Evolutionary conservation across 1,140 invertebrate genomes (phyloP).

Genomic region (Popillia japonica): DNA sequence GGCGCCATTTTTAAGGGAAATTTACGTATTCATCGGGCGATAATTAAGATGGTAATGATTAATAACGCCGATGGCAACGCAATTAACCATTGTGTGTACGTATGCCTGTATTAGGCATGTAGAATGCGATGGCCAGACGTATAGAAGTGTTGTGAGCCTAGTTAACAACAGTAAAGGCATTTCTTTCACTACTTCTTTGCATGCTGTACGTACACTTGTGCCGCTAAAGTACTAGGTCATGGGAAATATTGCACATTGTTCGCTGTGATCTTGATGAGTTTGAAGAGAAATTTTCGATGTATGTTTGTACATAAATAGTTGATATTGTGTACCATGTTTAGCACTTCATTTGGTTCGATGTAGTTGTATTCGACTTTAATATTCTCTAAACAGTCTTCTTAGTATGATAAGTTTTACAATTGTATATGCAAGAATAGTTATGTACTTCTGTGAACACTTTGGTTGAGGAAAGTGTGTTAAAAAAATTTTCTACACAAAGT

Average conservation of each 20-base stretch:
- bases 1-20: neutral
- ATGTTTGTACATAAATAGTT: neutral
- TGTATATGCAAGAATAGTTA: too few relatives aligned
- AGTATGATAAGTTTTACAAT: too few relatives aligned
- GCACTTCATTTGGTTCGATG: neutral
- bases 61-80: slow-evolving; percentile 13
- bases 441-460: too few relatives aligned
- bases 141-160: neutral
- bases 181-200: neutral
- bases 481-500: too few relatives aligned
- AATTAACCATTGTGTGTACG: neutral
- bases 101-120: neutral
- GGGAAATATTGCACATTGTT: slow-evolving; percentile 9
- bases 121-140: neutral
- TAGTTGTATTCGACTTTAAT: too few relatives aligned
- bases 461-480: too few relatives aligned
- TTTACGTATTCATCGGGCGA: neutral
- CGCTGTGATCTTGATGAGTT: neutral
- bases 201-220: neutral
- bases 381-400: too few relatives aligned
- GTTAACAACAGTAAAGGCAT: neutral
- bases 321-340: neutral
- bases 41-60: slow-evolving; percentile 13
- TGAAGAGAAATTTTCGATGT: slow-evolving; percentile 1
- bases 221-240: slow-evolving; percentile 8